Evolutionary conservation across 2,888 invertebrate genomes (phyloP).

Genomic region (Drosophila longiperda): DNA sequence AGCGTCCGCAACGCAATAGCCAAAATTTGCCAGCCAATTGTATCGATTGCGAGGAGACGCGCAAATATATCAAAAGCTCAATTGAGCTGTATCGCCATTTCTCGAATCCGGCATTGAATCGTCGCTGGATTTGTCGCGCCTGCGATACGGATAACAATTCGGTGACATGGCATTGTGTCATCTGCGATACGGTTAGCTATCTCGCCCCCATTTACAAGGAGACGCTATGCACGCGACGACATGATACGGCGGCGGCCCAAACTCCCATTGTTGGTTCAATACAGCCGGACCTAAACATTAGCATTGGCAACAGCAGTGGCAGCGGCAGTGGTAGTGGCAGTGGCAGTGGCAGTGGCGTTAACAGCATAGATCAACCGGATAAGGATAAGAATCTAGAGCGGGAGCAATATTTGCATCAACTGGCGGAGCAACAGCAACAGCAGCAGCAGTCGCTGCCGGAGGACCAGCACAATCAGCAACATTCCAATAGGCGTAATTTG

Average conservation of each 20-base stretch:
- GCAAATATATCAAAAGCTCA: conserved; percentile 84
- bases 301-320: conserved; percentile 16
- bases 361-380: conserved; percentile 11
- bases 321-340: conserved; percentile 17
- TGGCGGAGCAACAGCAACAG: conserved; percentile 27
- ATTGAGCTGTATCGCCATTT: conserved; percentile 84
- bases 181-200: conserved; percentile 85
- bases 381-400: conserved; percentile 18
- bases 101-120: conserved; percentile 85
- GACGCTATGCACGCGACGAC: conserved; percentile 69
- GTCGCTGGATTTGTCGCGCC: conserved; percentile 85
- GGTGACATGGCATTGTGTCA: conserved; percentile 85
- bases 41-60: conserved; percentile 83
- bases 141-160: conserved; percentile 84
- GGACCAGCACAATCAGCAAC: conserved; percentile 45
- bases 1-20: conserved; percentile 83
- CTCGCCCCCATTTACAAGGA: conserved; percentile 85
- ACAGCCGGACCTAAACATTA: conserved; percentile 18
- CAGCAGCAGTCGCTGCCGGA: conserved; percentile 26
- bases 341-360: conserved; percentile 16
- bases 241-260: conserved; percentile 23
- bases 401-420: conserved; percentile 34
- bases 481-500: conserved; percentile 66
- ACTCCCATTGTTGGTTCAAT: conserved; percentile 8
- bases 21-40: conserved; percentile 83